These are phyloP conservation scores for Tenualosa thibaudeaui DNA, from an alignment of 2,797 vertebrate genomes.

Conservation along the genomic window DNA sequence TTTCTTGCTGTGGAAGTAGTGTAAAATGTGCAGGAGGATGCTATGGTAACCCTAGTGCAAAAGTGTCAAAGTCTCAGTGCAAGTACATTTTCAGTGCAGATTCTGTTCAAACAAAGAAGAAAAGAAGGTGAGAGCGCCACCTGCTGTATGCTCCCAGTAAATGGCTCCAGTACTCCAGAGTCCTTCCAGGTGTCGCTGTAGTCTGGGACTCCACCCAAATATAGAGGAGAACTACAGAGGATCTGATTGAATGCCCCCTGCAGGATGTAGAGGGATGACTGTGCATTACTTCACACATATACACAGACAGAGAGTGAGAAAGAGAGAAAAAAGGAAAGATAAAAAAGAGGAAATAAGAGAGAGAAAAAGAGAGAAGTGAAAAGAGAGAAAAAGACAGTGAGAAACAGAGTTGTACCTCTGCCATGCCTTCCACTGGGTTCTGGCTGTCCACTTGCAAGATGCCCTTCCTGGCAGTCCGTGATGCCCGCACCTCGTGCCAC, in stretches of 20 bases:
- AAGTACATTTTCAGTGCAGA: too few species aligned
- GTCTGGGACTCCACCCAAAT: slow-evolving; percentile 76
- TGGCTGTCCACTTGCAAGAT: slow-evolving; percentile 81
- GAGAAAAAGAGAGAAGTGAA: not conserved
- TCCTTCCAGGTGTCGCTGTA: slow-evolving; percentile 77
- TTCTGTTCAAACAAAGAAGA: not conserved
- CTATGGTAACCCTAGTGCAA: too few species aligned
- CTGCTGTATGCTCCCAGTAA: slow-evolving; percentile 81
- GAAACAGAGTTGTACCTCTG: slow-evolving; percentile 65
- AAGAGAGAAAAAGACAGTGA: not conserved
- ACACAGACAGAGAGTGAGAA: not conserved
- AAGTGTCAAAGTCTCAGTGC: too few species aligned
- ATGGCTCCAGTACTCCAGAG: slow-evolving; percentile 69
- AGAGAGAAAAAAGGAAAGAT: not conserved
- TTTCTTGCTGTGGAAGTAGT: too few species aligned
- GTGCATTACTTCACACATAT: not conserved
- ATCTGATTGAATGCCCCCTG: slow-evolving; percentile 84
- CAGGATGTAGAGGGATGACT: not conserved
- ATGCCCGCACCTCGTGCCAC: slow-evolving; percentile 78
- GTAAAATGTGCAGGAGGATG: too few species aligned
- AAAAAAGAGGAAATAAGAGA: not conserved
- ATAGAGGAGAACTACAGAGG: slow-evolving; percentile 80
- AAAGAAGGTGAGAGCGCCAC: slow-evolving; percentile 50
- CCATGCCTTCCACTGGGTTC: slow-evolving; percentile 71
- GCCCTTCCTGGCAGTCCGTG: slow-evolving; percentile 78